Conservation (phyloP, 2,113 vertebrate species). For the Oryctolagus cuniculus region DNA sequence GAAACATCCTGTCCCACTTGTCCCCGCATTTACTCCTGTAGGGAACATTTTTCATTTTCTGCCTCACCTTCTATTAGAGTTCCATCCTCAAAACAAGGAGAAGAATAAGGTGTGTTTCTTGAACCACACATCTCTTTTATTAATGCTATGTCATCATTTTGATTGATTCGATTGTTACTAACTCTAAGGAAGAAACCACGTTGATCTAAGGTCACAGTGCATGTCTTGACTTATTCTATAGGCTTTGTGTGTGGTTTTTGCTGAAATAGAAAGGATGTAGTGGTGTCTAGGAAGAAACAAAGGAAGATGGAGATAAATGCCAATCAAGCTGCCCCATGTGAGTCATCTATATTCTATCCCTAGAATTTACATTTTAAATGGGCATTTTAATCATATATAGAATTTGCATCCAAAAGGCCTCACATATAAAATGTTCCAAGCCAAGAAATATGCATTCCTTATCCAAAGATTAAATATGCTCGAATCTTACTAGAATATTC, state of each 20-base stretch:
- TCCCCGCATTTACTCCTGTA: not conserved
- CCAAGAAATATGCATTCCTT: not conserved
- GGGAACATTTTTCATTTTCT: not conserved
- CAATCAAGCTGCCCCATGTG: not conserved
- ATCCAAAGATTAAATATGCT: slow-evolving; percentile 14
- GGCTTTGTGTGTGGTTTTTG: not conserved
- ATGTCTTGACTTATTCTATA: not conserved
- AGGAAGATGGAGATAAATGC: slow-evolving; percentile 37
- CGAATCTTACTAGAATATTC: not conserved
- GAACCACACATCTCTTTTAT: not conserved
- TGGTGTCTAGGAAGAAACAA: not conserved
- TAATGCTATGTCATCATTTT: slow-evolving; percentile 32
- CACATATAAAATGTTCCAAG: not conserved
- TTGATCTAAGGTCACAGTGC: not conserved
- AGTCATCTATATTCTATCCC: not conserved
- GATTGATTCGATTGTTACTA: not conserved
- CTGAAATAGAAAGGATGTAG: not conserved
- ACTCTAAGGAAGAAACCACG: not conserved
- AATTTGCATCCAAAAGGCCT: not conserved
- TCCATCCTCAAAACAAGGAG: not conserved
- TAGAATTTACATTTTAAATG: slow-evolving; percentile 42
- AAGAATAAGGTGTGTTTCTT: not conserved
- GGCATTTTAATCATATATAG: not conserved
- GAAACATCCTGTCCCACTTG: not conserved
- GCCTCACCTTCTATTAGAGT: not conserved